These are phyloP conservation scores for Eristalis pertinax DNA, from an alignment of 2,888 invertebrate genomes.

Conservation along the genomic window DNA sequence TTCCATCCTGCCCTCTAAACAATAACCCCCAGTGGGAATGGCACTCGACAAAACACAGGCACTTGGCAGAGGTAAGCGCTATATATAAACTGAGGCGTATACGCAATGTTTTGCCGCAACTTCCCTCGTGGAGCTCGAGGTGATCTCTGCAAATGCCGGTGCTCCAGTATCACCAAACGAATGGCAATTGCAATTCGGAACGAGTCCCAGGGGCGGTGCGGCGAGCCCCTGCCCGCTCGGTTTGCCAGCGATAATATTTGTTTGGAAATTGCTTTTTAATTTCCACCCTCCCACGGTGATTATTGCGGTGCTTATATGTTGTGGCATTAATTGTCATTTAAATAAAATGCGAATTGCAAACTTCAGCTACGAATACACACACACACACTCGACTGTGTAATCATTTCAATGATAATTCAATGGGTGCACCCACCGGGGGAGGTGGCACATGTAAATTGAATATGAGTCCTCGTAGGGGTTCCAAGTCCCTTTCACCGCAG, in stretches of 20 bases:
- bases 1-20: background rate
- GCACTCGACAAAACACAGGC: background rate
- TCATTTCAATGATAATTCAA: background rate
- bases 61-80: slow-evolving; percentile 11
- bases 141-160: slow-evolving; percentile 17
- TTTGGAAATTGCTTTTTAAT: slow-evolving; percentile 30
- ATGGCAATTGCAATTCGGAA: slow-evolving; percentile 41
- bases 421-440: background rate
- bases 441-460: background rate
- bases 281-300: slow-evolving; percentile 1
- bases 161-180: slow-evolving; percentile 26
- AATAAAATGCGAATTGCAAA: slow-evolving; percentile 63
- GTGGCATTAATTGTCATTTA: slow-evolving; percentile 54
- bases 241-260: slow-evolving; percentile 26
- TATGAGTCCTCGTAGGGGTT: background rate
- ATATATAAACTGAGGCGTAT: slow-evolving; percentile 7
- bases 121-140: slow-evolving; percentile 8
- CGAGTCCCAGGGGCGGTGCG: background rate
- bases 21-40: background rate
- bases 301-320: slow-evolving; percentile 28
- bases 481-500: background rate
- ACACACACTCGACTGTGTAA: background rate
- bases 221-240: background rate
- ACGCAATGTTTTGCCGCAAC: slow-evolving; percentile 28
- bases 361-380: background rate